A percentile compares a stretch with the other conserved stretches of the same genome.
phyloP scores from a whole-genome alignment of 1,140 invertebrate species.

The Aplysia californica region DNA sequence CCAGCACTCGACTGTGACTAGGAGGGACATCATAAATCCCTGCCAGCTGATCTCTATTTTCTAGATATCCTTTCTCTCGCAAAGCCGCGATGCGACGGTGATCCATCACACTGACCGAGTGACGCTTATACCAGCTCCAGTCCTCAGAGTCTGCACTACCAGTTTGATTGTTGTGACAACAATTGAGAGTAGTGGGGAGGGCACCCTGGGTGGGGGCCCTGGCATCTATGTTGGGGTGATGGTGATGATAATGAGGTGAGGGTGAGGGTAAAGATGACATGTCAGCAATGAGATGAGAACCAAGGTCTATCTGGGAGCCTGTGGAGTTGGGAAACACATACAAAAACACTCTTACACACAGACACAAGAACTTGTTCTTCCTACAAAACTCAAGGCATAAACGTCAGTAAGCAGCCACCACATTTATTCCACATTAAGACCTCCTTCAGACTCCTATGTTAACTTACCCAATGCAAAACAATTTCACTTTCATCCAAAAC shows the following conservation, averaged over 20 bases:
- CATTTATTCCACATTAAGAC: too few relatives aligned
- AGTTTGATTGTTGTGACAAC: slow-evolving; percentile 30
- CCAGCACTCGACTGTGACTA: slow-evolving; percentile 31
- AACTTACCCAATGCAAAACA: too few relatives aligned
- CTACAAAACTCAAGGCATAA: too few relatives aligned
- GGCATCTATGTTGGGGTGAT: not conserved
- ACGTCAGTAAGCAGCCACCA: too few relatives aligned
- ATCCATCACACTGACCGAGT: slow-evolving; percentile 58
- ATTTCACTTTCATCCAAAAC: too few relatives aligned
- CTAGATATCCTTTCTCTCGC: slow-evolving; percentile 47
- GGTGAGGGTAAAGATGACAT: slow-evolving; percentile 21
- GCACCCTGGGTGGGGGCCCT: slow-evolving; percentile 2
- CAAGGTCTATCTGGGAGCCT: slow-evolving; percentile 28
- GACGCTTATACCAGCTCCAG: slow-evolving; percentile 51
- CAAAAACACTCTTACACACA: not conserved
- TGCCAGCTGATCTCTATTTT: slow-evolving; percentile 50
- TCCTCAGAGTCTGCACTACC: slow-evolving; percentile 31
- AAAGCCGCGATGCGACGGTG: slow-evolving; percentile 44
- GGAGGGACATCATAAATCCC: slow-evolving; percentile 62
- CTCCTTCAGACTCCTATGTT: too few relatives aligned
- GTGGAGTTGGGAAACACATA: slow-evolving; percentile 15
- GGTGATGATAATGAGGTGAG: slow-evolving; percentile 14
- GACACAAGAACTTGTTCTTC: too few relatives aligned
- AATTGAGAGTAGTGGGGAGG: slow-evolving; percentile 20
- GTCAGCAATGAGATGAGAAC: slow-evolving; percentile 23